Conservation (phyloP, 2,797 vertebrate species). For the Heterohyrax brucei region DNA sequence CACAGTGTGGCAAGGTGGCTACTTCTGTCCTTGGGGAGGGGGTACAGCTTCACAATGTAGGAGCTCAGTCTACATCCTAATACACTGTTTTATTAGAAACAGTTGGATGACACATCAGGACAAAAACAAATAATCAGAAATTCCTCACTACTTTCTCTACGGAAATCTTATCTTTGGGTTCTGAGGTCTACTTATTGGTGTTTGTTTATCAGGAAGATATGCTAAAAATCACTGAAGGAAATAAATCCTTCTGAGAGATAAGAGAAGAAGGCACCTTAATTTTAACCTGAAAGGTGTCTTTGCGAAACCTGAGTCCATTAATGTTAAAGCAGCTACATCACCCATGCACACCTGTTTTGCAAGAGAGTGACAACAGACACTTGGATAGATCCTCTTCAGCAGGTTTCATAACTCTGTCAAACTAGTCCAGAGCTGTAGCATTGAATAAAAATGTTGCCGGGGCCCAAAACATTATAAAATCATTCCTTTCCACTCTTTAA, state of each 20-base stretch:
- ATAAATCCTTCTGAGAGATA: slow-evolving; percentile 38
- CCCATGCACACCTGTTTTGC: not conserved
- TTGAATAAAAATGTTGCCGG: slow-evolving; percentile 55
- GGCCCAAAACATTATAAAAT: slow-evolving; percentile 64
- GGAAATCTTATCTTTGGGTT: slow-evolving; percentile 55
- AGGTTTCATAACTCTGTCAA: slow-evolving; percentile 76
- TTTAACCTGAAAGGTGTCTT: slow-evolving; percentile 67
- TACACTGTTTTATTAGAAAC: slow-evolving; percentile 60
- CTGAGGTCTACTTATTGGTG: not conserved
- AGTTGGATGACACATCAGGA: not conserved
- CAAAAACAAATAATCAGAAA: slow-evolving; percentile 47
- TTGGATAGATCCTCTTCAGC: slow-evolving; percentile 58
- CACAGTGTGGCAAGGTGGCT: slow-evolving; percentile 42
- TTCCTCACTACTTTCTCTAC: not conserved
- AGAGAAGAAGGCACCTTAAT: slow-evolving; percentile 44
- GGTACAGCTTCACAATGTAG: slow-evolving; percentile 14
- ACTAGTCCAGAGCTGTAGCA: slow-evolving; percentile 74
- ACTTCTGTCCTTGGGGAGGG: slow-evolving; percentile 52
- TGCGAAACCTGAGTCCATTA: slow-evolving; percentile 37
- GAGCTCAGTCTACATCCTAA: slow-evolving; percentile 28
- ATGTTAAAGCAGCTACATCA: not conserved
- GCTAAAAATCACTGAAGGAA: slow-evolving; percentile 62
- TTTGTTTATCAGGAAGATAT: not conserved
- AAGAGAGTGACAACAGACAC: not conserved
- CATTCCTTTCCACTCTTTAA: slow-evolving; percentile 80